Base-by-base conservation (phyloP, 2,113 vertebrate genomes). In the Gasterosteus nipponicus region DNA sequence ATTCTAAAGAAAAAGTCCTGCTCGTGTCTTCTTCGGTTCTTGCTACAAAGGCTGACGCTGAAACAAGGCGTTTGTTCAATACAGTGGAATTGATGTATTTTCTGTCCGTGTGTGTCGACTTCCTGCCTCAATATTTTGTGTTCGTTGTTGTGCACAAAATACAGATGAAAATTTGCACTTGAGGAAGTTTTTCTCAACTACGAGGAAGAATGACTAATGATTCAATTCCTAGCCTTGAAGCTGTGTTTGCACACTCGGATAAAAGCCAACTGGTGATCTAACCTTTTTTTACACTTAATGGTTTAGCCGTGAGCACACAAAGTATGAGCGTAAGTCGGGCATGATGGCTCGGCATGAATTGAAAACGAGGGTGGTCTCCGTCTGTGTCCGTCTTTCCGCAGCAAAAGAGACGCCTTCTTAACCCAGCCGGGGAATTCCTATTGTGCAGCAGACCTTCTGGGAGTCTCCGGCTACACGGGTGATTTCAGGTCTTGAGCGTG, bases 291-390 rank as follows among this genome's bases (percentile, higher is more conserved):
- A 15, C 57, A 35, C 75, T 59, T 72, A 1, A 46, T 58, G 4
- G 2, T 58, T 33, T 22, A 10, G 65, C 73, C 63, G 61, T 54
- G 56, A 51, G 58, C 16, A 19, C 65, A 35, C 16, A 69, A 66
- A 82, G 71, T 76, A 58, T 83, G 65, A 81, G 77, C 76, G 80
- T 83, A 67, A 87, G 84, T 84, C 84, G 85, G 61, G 51, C 77
- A 68, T 82, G 81, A 86, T 65, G 86, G 77, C 77, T 85, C 85
- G 75, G 79, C 68, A 46, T 77, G 68, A 81, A 70, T 38, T 76
- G 33, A 77, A 77, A 68, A 59, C 82, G 31, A 72, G 81, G 89
- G 91, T 89, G 91, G 89, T 88, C 22, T 26, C 87, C 38, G 71
- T 64, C 69, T 38, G 58, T 74, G 53, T 75, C 38, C 67, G 15